A percentile compares a stretch with the other conserved stretches of the same genome.
Conservation (phyloP, 2,888 invertebrate genomes). For the Notocelia uddmanniana region DNA sequence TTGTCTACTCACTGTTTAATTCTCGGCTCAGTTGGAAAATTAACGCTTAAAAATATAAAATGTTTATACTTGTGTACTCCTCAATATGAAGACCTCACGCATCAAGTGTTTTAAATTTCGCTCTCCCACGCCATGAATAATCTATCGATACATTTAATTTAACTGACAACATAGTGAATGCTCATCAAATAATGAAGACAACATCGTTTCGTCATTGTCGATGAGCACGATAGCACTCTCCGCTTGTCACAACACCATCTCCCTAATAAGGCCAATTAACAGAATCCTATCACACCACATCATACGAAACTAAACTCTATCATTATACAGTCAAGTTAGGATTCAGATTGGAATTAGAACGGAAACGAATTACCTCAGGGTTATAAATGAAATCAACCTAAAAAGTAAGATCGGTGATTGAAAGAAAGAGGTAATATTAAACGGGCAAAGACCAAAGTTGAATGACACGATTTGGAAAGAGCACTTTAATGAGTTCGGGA, state of each 20-base stretch:
- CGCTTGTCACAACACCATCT: constrained; percentile 85
- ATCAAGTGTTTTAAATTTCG: constrained; percentile 73
- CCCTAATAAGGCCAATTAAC: constrained; percentile 85
- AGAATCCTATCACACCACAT: constrained; percentile 65
- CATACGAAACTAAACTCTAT: constrained; percentile 70
- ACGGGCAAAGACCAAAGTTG: constrained; percentile 82
- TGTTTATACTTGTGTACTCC: constrained; percentile 60
- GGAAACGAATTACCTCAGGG: constrained; percentile 61
- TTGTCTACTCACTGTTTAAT: neutral
- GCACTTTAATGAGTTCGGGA: constrained; percentile 65
- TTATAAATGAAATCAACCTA: constrained; percentile 63
- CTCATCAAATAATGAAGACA: constrained; percentile 86
- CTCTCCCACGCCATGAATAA: constrained; percentile 83
- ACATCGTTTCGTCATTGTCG: constrained; percentile 86
- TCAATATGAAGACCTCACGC: constrained; percentile 75
- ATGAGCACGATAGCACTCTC: constrained; percentile 85
- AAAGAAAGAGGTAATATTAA: constrained; percentile 75
- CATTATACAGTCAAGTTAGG: constrained; percentile 57
- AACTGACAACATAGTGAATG: constrained; percentile 85
- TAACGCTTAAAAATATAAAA: neutral
- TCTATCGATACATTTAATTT: constrained; percentile 86
- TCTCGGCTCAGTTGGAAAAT: no score
- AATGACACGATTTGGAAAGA: constrained; percentile 74
- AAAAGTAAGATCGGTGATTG: constrained; percentile 70
- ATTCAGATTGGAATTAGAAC: constrained; percentile 54